Evolutionary conservation across 2,888 invertebrate genomes (phyloP), one percentile per base, ranked within the genome.

Genomic region (Apamea anceps): DNA sequence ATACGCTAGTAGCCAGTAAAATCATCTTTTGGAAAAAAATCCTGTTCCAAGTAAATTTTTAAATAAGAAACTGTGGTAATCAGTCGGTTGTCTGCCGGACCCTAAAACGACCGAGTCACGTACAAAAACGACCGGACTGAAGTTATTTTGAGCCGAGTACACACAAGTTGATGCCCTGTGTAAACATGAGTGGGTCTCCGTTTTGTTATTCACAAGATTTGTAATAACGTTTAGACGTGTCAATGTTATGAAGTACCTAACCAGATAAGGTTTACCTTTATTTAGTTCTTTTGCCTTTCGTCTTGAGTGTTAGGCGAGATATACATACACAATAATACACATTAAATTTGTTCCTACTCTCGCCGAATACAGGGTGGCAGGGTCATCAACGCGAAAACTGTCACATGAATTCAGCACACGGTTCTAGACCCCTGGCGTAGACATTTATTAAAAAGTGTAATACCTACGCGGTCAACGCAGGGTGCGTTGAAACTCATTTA

Each of bases 121-220:
- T 88, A 84, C 77, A 60, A 75, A 84, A 82, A 65, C 81, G 80
- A 73, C 71, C 54, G 45, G 25, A 37, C 57, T 70, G 63, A 48
- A 79, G 77, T 75, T 75, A 81, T 81, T 75, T 77, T 76, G 75
- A 51, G 77, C 42, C 51, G 32, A 77, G 68, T 78, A 78, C 65
- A 42, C 21, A 74, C 4, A 63, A 79, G 63, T 72, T 72, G 60
- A 71, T 48, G 45, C 42, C 66, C 18, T 75, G 54, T 66, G 32
- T 76, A 65, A 65, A 72, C 79, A 72, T 76, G 32, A 62, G 67
- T 62, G 32, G 62, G 54, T 15, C 42, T 28, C 32, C n/a, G n/a
- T 42, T 83, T 78, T 68, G 51, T 84, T 87, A 76, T 86, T 76
- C 78, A 79, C 75, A 78, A 77, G 83, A 86, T 83, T 86, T 68